Conservation (phyloP, 2,113 vertebrate species). For the Mellivora capensis region DNA sequence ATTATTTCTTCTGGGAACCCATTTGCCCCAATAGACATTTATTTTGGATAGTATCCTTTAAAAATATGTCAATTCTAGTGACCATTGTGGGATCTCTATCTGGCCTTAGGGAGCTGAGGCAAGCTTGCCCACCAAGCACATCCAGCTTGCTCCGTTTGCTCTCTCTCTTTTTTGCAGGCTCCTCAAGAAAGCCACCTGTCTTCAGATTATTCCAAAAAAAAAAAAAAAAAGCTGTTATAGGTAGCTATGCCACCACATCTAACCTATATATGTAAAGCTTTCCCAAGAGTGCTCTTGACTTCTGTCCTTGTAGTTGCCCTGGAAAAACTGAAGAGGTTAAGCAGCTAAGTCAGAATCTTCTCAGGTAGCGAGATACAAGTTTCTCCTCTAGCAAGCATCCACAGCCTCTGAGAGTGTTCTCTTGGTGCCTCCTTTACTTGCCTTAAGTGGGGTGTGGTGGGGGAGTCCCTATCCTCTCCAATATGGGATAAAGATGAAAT, state of each 20-base stretch:
- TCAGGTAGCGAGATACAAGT: neutral
- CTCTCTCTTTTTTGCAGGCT: no score
- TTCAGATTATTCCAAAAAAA: neutral
- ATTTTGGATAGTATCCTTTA: neutral
- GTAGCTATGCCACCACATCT: neutral
- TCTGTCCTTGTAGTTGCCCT: neutral
- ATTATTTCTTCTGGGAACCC: neutral
- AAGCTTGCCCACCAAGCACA: neutral
- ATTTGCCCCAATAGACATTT: neutral
- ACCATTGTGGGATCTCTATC: neutral
- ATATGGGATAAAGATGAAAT: neutral
- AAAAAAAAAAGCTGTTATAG: neutral
- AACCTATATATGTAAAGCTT: neutral
- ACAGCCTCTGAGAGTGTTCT: neutral
- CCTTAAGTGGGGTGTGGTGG: accelerated
- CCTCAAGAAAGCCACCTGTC: neutral
- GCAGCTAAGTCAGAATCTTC: neutral
- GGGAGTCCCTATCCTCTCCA: neutral
- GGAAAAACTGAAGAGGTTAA: neutral
- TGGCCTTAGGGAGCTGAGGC: neutral
- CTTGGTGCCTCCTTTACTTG: neutral
- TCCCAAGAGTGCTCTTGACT: neutral
- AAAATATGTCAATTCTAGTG: neutral
- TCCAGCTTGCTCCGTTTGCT: neutral
- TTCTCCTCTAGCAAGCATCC: neutral